Percentiles rank a stretch among this genome's conserved stretches.
phyloP scores from a whole-genome alignment of 2,113 vertebrate genomes.

The Python bivittatus region DNA sequence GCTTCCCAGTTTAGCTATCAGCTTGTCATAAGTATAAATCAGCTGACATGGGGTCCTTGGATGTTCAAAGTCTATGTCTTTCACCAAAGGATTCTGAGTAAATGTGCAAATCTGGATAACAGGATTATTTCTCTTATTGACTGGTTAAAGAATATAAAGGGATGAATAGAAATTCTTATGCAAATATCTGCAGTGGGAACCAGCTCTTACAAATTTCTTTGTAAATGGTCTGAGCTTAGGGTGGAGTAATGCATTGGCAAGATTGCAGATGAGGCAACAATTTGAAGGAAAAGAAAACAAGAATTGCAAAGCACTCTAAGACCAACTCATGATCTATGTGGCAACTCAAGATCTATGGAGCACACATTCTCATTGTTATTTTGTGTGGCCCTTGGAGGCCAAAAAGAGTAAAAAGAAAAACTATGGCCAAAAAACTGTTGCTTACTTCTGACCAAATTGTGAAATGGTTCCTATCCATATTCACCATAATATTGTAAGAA shows the following conservation, averaged over 20 bases:
- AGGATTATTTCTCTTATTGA: background rate
- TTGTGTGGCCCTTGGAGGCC: background rate
- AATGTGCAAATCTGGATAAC: background rate
- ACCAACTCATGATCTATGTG: background rate
- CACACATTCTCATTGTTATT: background rate
- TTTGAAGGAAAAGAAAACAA: background rate
- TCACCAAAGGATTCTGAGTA: background rate
- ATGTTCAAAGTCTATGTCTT: background rate
- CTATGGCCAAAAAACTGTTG: background rate
- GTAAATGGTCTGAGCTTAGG: background rate
- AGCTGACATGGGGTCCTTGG: background rate
- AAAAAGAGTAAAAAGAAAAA: background rate
- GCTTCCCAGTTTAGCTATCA: background rate
- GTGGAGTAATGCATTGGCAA: background rate
- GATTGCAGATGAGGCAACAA: background rate
- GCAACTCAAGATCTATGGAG: background rate
- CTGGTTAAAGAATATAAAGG: background rate
- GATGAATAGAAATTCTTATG: background rate
- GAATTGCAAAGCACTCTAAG: background rate
- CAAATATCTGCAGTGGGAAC: background rate
- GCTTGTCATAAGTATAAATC: background rate
- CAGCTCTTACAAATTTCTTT: background rate
- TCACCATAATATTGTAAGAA: background rate
- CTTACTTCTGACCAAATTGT: background rate
- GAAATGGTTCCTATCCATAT: background rate